Percentiles rank a stretch among this genome's conserved stretches.
These are phyloP conservation scores for Barnardius zonarius DNA, from an alignment of 2,113 vertebrate species.

Conservation along the genomic window DNA sequence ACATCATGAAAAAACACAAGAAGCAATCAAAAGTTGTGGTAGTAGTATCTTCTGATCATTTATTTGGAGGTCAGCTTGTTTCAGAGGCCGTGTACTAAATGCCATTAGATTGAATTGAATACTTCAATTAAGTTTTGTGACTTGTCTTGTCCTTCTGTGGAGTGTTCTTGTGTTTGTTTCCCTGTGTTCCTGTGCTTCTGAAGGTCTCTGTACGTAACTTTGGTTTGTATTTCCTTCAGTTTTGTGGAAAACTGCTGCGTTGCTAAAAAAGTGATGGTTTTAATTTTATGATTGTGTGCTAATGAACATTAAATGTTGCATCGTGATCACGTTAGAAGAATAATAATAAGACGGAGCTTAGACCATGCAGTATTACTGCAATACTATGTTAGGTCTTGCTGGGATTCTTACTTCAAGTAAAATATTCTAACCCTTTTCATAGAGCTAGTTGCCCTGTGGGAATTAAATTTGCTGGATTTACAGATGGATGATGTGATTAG, in stretches of 20 bases:
- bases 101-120: not conserved
- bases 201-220: not conserved
- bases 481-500: not conserved
- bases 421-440: not conserved
- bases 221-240: not conserved
- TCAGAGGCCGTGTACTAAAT: not conserved
- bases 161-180: not conserved
- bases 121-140: not conserved
- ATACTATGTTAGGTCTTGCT: not conserved
- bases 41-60: not conserved
- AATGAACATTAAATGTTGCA: constrained; percentile 36
- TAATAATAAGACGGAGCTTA: not conserved
- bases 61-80: not conserved
- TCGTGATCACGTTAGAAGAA: not conserved
- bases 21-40: not conserved
- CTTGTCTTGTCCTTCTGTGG: not conserved
- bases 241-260: not conserved
- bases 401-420: not conserved
- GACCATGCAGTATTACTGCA: not conserved
- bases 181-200: not conserved
- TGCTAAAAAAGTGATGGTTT: not conserved
- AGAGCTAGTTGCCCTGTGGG: not conserved
- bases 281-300: not conserved
- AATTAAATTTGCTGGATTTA: not conserved
- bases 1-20: not conserved